phyloP scores from a whole-genome alignment of 1,140 invertebrate genomes.

The Wasmannia auropunctata region DNA sequence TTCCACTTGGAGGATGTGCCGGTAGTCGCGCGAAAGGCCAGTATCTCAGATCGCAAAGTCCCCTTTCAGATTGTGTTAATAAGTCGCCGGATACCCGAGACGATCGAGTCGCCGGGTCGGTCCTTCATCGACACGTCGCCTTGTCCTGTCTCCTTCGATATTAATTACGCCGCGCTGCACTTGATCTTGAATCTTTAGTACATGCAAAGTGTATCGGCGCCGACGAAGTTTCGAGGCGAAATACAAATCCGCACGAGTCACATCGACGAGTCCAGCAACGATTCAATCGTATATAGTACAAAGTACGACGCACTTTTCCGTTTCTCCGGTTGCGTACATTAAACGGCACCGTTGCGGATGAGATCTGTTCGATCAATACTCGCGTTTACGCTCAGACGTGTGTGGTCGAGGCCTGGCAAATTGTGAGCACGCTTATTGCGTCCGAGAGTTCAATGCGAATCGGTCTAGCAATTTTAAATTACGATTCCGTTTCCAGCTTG shows the following conservation, averaged over 20 bases:
- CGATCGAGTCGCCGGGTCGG: not conserved
- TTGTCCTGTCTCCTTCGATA: not conserved
- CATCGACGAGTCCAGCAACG: not conserved
- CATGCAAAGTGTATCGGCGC: not conserved
- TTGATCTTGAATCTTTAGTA: not conserved
- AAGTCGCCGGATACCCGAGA: not conserved
- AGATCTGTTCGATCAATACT: conserved; percentile 45
- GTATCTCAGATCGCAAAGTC: conserved; percentile 74
- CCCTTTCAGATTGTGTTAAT: conserved; percentile 35
- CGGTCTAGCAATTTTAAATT: conserved; percentile 30
- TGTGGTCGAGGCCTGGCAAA: conserved; percentile 13
- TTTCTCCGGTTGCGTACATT: conserved; percentile 1
- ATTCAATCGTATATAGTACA: not conserved
- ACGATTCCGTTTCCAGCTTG: conserved; percentile 3
- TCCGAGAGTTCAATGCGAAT: conserved; percentile 7
- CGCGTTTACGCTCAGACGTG: conserved; percentile 25
- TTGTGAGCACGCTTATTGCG: conserved; percentile 32
- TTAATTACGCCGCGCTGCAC: conserved; percentile 1
- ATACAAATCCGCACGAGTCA: not conserved
- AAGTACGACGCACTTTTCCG: not conserved
- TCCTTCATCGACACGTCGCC: not conserved
- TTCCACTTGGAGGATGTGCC: conserved; percentile 70
- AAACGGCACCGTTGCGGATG: conserved; percentile 1
- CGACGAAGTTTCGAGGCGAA: not conserved
- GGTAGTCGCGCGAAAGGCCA: conserved; percentile 70